Conservation (phyloP, 2,888 invertebrate genomes). For the Sinohyriopsis cumingii region DNA sequence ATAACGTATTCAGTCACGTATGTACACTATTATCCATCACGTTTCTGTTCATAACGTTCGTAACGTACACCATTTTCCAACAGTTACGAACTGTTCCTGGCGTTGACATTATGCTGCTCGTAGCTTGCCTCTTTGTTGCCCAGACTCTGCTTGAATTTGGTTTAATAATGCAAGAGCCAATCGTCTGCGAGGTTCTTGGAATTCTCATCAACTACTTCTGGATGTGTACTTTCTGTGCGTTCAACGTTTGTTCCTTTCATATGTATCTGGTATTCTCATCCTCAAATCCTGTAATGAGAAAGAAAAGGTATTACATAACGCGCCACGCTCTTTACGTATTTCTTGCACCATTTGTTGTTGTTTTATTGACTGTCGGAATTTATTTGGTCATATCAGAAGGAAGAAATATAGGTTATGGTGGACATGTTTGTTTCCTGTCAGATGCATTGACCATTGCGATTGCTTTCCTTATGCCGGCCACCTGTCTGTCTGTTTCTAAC, state of each 20-base stretch:
- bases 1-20: constrained; percentile 9
- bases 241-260: constrained; percentile 37
- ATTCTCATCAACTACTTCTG: constrained; percentile 34
- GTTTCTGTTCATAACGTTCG: constrained; percentile 27
- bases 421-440: constrained; percentile 21
- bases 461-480: constrained; percentile 43
- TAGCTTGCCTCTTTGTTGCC: constrained; percentile 28
- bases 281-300: too few relatives aligned
- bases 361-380: constrained; percentile 7
- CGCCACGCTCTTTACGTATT: constrained; percentile 9
- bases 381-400: constrained; percentile 3
- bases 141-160: constrained; percentile 33
- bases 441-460: constrained; percentile 11
- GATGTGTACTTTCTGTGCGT: constrained; percentile 35
- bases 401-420: constrained; percentile 28
- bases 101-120: constrained; percentile 36
- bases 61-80: constrained; percentile 35
- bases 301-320: too few relatives aligned
- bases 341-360: constrained; percentile 12
- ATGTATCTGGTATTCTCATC: constrained; percentile 31
- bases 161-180: background rate
- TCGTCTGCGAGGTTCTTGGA: constrained; percentile 20
- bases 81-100: constrained; percentile 37
- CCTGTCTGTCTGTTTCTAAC: constrained; percentile 34
- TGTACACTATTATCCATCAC: constrained; percentile 25